These are phyloP conservation scores for Drosophila rufa DNA, from an alignment of 1,140 invertebrate genomes.

Conservation along the genomic window DNA sequence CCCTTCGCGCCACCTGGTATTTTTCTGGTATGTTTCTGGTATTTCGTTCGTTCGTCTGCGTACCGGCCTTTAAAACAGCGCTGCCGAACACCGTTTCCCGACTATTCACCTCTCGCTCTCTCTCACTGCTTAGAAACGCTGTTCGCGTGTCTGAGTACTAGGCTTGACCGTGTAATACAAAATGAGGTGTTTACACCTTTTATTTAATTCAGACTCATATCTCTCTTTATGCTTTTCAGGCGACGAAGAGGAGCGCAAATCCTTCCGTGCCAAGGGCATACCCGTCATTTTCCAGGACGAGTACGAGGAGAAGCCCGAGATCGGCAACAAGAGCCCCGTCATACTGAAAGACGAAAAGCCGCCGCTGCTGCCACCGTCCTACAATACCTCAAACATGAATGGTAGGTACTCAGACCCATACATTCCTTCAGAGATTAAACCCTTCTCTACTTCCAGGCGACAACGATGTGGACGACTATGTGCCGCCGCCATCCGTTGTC, in stretches of 20 bases:
- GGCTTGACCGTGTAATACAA: too few relatives aligned
- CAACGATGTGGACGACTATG: constrained; percentile 89
- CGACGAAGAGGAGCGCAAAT: constrained; percentile 92
- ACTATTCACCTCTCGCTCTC: too few relatives aligned
- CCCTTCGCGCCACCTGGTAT: too few relatives aligned
- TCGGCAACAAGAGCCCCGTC: constrained; percentile 94
- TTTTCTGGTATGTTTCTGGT: too few relatives aligned
- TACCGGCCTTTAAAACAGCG: too few relatives aligned
- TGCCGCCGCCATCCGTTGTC: constrained; percentile 92
- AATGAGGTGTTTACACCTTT: too few relatives aligned
- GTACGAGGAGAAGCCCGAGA: constrained; percentile 94
- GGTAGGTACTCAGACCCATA: constrained; percentile 18
- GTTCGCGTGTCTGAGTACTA: too few relatives aligned
- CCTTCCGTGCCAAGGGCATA: constrained; percentile 94
- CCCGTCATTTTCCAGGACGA: constrained; percentile 98
- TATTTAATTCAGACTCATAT: neutral
- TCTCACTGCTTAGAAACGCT: too few relatives aligned
- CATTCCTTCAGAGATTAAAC: neutral
- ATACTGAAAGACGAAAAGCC: constrained; percentile 97
- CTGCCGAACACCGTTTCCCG: too few relatives aligned
- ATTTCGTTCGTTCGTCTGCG: too few relatives aligned
- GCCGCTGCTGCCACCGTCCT: constrained; percentile 90
- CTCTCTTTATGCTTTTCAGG: constrained; percentile 72
- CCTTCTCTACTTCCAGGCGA: constrained; percentile 45
- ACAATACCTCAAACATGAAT: constrained; percentile 83